phyloP scores from a whole-genome alignment of 2,888 invertebrate genomes.

The Aelia acuminata region DNA sequence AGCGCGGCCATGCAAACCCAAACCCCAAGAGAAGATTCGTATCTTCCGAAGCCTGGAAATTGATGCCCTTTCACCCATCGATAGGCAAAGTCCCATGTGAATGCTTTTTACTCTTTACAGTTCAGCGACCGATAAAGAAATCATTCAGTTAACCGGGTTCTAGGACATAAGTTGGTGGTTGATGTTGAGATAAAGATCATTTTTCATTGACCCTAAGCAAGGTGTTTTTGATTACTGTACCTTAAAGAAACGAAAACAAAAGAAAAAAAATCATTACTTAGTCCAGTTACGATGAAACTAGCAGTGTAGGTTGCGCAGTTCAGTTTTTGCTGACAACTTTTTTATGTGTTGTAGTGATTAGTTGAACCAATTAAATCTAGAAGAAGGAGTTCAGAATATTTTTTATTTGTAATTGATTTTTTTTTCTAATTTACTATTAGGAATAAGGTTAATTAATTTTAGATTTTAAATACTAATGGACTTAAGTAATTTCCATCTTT shows the following conservation, averaged over 20 bases:
- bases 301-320: neutral
- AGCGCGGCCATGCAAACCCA: too few relatives aligned
- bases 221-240: neutral
- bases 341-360: neutral
- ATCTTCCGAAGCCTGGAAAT: neutral
- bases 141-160: neutral
- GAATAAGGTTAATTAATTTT: neutral
- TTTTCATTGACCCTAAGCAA: neutral
- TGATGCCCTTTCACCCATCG: neutral
- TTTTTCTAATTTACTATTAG: neutral
- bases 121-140: neutral
- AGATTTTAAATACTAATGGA: neutral
- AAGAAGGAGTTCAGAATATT: neutral
- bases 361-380: neutral
- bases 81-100: neutral
- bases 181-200: neutral
- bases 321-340: neutral
- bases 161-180: neutral
- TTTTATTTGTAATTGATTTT: neutral
- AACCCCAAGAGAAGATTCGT: too few relatives aligned
- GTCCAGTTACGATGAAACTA: neutral
- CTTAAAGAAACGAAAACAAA: too few relatives aligned
- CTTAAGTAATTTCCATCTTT: slow-evolving; percentile 9
- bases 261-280: neutral
- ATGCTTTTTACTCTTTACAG: neutral